A percentile compares a stretch with the other conserved stretches of the same genome.
These are phyloP conservation scores for Pissodes strobi DNA, from an alignment of 1,140 invertebrate species.

Conservation along the genomic window DNA sequence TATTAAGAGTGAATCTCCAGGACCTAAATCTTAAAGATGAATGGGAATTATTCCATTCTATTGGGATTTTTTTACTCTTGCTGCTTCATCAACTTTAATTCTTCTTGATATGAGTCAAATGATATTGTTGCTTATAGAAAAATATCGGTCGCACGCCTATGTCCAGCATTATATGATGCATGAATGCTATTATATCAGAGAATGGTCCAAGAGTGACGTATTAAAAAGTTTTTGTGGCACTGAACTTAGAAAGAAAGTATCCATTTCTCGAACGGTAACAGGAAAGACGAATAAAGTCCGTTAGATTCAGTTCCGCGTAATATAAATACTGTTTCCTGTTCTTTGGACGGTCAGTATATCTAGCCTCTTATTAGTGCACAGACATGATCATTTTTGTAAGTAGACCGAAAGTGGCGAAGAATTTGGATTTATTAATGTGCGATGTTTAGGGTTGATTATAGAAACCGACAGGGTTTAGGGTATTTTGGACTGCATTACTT, in stretches of 20 bases:
- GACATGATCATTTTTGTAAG: conserved; percentile 37
- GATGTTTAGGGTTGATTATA: too few relatives aligned
- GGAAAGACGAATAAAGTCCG: conserved; percentile 21
- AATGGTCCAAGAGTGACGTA: conserved; percentile 25
- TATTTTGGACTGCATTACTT: neutral
- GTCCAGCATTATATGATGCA: neutral
- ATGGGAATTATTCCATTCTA: too few relatives aligned
- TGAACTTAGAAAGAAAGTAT: conserved; percentile 35
- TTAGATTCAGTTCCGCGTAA: conserved; percentile 31
- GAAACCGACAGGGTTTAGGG: too few relatives aligned
- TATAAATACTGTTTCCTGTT: conserved; percentile 38
- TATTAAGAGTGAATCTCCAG: too few relatives aligned
- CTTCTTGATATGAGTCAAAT: too few relatives aligned
- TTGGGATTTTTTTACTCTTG: too few relatives aligned
- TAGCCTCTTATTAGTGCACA: conserved; percentile 15
- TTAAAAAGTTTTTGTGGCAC: conserved; percentile 23
- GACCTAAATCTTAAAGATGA: too few relatives aligned
- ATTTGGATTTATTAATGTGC: too few relatives aligned
- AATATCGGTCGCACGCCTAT: neutral
- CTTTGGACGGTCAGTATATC: conserved; percentile 24
- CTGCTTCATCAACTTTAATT: too few relatives aligned
- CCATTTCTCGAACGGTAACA: conserved; percentile 33
- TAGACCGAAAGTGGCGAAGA: neutral
- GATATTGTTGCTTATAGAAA: neutral
- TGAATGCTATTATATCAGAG: conserved; percentile 31